These are phyloP conservation scores for Pristionchus japonicus DNA, from an alignment of 2,888 invertebrate species.

Conservation along the genomic window DNA sequence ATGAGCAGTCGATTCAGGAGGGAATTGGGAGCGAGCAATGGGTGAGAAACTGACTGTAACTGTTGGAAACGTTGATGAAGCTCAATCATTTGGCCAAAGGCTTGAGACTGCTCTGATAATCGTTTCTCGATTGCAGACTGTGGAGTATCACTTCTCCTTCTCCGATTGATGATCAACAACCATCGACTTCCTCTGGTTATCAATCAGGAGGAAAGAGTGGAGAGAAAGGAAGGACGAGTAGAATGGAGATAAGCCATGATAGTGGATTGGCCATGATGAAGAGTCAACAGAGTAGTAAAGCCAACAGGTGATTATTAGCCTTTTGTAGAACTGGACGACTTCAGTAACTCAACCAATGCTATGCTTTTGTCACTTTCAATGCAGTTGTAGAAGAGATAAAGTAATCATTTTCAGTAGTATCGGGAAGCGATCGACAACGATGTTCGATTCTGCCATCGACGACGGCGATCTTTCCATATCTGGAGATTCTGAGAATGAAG, in stretches of 20 bases:
- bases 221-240: background rate
- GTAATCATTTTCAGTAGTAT: conserved; percentile 49
- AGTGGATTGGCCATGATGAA: conserved; percentile 19
- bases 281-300: conserved; percentile 41
- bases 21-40: background rate
- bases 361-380: no score
- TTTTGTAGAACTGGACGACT: no score
- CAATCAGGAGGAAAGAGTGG: background rate
- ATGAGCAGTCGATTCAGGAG: background rate
- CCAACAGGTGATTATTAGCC: background rate
- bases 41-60: background rate
- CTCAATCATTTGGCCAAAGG: no score
- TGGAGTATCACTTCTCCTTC: conserved; percentile 23
- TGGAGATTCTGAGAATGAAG: background rate
- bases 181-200: conserved; percentile 2
- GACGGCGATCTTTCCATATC: conserved; percentile 53
- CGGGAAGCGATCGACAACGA: conserved; percentile 53
- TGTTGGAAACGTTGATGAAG: background rate
- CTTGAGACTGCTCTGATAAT: no score
- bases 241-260: conserved; percentile 43
- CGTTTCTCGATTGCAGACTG: no score
- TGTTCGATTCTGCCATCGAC: conserved; percentile 68
- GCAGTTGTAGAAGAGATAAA: no score
- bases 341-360: no score
- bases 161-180: background rate